phyloP scores from a whole-genome alignment of 1,140 invertebrate species.

The Trachelipus rathkii region DNA sequence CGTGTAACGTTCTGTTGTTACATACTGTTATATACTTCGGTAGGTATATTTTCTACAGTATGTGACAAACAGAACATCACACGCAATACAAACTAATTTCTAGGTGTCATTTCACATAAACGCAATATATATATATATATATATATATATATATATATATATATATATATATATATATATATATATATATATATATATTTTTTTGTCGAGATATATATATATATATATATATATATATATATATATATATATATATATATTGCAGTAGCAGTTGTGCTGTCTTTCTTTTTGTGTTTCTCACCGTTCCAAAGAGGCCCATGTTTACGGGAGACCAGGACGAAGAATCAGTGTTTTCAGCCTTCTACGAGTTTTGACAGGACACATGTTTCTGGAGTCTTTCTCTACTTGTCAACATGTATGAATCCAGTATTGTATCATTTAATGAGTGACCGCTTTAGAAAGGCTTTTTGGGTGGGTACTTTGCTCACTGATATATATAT shows the following conservation, averaged over 20 bases:
- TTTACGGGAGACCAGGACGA: conserved; percentile 53
- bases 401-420: conserved; percentile 75
- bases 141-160: too few relatives aligned
- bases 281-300: conserved; percentile 92
- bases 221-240: too few relatives aligned
- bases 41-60: too few relatives aligned
- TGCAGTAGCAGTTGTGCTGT: conserved; percentile 84
- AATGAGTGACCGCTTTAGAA: conserved; percentile 79
- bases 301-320: conserved; percentile 79
- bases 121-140: too few relatives aligned
- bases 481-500: not conserved
- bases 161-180: too few relatives aligned
- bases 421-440: conserved; percentile 79
- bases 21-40: too few relatives aligned
- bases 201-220: too few relatives aligned
- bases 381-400: conserved; percentile 71
- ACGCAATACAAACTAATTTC: too few relatives aligned
- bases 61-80: too few relatives aligned
- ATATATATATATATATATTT: too few relatives aligned
- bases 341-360: conserved; percentile 51
- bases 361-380: conserved; percentile 66
- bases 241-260: not conserved
- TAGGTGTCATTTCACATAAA: too few relatives aligned
- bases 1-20: too few relatives aligned
- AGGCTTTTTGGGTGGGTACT: conserved; percentile 62